Evolutionary conservation across 2,113 vertebrate species (phyloP).

Genomic region (Pangasianodon gigas): DNA sequence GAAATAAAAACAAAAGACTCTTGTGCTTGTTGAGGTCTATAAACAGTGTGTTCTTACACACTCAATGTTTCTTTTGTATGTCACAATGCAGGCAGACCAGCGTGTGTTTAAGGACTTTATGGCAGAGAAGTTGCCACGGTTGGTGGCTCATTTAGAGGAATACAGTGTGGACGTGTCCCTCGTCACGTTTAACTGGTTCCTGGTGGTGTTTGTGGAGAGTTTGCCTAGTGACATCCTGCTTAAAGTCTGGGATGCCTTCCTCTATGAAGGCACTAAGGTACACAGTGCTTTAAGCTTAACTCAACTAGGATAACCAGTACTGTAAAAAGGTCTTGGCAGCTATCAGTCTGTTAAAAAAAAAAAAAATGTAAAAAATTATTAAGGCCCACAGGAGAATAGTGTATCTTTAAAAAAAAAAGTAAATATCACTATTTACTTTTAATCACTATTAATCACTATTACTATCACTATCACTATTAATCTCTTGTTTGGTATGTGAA

Average conservation of each 20-base stretch:
- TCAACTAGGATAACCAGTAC: neutral
- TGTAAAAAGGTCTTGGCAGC: neutral
- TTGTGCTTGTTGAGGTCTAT: neutral
- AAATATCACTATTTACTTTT: too few species aligned
- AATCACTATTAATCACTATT: too few species aligned
- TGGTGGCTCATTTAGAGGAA: constrained; percentile 83
- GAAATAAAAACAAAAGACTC: too few species aligned
- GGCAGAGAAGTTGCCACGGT: constrained; percentile 84
- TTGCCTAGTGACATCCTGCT: constrained; percentile 88
- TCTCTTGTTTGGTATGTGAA: too few species aligned
- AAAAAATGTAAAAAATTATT: neutral
- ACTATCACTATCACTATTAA: too few species aligned
- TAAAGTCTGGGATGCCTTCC: constrained; percentile 90
- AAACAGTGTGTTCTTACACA: neutral
- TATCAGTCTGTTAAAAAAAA: neutral
- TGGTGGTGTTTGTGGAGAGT: constrained; percentile 90
- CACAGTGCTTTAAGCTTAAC: neutral
- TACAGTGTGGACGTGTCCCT: constrained; percentile 84
- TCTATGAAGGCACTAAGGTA: constrained; percentile 95
- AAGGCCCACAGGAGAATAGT: neutral
- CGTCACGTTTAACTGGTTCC: constrained; percentile 94
- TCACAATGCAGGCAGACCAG: constrained; percentile 83
- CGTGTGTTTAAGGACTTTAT: constrained; percentile 91
- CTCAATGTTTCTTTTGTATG: neutral
- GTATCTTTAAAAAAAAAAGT: neutral